These are phyloP conservation scores for Monochamus alternatus DNA, from an alignment of 2,888 invertebrate species.

Conservation along the genomic window DNA sequence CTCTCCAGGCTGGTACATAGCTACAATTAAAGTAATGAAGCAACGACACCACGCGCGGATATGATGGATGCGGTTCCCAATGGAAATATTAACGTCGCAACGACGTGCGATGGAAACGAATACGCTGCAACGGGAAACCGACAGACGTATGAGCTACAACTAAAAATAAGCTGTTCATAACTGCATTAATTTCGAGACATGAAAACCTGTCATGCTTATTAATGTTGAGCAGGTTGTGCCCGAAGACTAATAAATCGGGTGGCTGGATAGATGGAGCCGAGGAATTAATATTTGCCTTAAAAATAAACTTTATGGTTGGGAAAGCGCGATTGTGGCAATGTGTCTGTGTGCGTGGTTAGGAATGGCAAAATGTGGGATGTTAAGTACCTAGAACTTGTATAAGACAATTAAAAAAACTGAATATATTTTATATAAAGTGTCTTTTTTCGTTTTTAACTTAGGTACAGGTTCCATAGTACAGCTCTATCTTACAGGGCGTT, in stretches of 20 bases:
- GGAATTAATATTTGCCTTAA: slow-evolving; percentile 26
- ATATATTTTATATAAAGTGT: too few species aligned
- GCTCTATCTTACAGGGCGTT: too few species aligned
- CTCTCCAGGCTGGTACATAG: slow-evolving; percentile 59
- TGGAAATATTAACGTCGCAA: slow-evolving; percentile 53
- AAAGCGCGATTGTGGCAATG: too few species aligned
- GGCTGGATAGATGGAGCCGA: background rate
- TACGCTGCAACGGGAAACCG: slow-evolving; percentile 48
- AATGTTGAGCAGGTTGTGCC: slow-evolving; percentile 28
- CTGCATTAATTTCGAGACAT: slow-evolving; percentile 31
- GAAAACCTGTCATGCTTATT: slow-evolving; percentile 28
- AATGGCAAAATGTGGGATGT: too few species aligned
- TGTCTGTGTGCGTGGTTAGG: too few species aligned
- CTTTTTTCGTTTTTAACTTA: too few species aligned
- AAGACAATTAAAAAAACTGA: too few species aligned
- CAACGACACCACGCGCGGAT: slow-evolving; percentile 53
- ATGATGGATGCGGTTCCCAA: slow-evolving; percentile 34
- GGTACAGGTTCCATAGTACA: too few species aligned
- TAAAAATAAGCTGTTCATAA: slow-evolving; percentile 30
- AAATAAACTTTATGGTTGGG: background rate
- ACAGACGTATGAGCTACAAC: slow-evolving; percentile 18
- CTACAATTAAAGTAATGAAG: slow-evolving; percentile 64
- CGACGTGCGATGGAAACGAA: slow-evolving; percentile 56
- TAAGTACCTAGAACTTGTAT: too few species aligned
- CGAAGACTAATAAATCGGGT: slow-evolving; percentile 31